Percentiles rank a stretch among this genome's conserved stretches.
Evolutionary conservation across 2,888 invertebrate genomes (phyloP).

Genomic region (Plebejus melissa): DNA sequence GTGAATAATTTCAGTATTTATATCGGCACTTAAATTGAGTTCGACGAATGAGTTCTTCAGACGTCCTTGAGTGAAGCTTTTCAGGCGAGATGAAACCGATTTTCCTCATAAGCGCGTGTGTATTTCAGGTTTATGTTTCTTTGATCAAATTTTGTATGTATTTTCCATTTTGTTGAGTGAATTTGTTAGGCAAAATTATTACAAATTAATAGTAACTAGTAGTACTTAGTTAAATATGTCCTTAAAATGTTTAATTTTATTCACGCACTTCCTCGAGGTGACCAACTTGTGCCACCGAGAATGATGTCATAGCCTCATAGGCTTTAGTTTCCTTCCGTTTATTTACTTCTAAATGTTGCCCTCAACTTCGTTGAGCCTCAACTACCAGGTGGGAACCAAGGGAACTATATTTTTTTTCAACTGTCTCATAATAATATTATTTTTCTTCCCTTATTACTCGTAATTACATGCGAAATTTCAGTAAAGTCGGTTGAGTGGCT

Average conservation of each 20-base stretch:
- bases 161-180: background rate
- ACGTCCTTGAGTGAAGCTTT: slow-evolving; percentile 21
- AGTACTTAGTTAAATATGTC: background rate
- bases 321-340: background rate
- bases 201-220: background rate
- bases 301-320: background rate
- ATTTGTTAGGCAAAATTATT: background rate
- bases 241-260: background rate
- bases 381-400: background rate
- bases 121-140: background rate
- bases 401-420: background rate
- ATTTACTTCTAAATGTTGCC: background rate
- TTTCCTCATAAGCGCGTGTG: background rate
- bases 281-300: background rate
- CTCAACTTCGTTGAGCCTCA: background rate
- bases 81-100: background rate
- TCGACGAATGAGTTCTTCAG: background rate
- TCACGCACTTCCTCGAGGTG: background rate
- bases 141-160: background rate
- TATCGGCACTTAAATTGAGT: slow-evolving; percentile 8
- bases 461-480: background rate
- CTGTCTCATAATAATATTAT: no score
- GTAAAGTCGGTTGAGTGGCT: background rate
- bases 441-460: no score
- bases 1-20: background rate